Conservation (phyloP, 2,888 invertebrate genomes). For the Chaitophorus viminalis region DNA sequence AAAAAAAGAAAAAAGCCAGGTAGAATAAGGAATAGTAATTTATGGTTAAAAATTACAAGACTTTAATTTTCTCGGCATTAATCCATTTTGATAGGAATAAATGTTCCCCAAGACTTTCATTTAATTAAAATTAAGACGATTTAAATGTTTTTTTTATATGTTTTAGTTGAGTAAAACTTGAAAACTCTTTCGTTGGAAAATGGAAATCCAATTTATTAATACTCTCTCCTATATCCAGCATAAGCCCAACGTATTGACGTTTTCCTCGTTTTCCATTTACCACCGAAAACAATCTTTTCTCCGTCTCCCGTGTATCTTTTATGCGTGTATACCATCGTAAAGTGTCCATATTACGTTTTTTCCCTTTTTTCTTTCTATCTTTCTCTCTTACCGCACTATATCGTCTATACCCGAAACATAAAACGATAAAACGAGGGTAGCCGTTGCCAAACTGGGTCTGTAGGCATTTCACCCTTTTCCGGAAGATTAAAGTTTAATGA, state of each 20-base stretch:
- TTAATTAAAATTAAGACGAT: constrained; percentile 59
- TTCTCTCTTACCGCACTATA: background rate
- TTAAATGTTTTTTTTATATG: constrained; percentile 36
- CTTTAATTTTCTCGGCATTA: constrained; percentile 49
- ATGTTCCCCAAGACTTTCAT: constrained; percentile 28
- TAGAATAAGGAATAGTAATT: constrained; percentile 16
- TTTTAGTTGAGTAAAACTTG: constrained; percentile 39
- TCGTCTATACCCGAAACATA: constrained; percentile 28
- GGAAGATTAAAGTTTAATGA: constrained; percentile 60
- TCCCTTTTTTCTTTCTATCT: background rate
- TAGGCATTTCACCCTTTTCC: constrained; percentile 58
- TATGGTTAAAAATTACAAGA: constrained; percentile 30
- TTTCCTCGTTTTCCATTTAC: constrained; percentile 46
- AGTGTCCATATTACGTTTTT: constrained; percentile 61
- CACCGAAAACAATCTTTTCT: constrained; percentile 53
- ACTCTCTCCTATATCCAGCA: constrained; percentile 1
- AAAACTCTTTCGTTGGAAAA: constrained; percentile 45
- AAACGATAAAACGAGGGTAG: constrained; percentile 54
- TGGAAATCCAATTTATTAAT: constrained; percentile 59
- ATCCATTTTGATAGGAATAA: constrained; percentile 45
- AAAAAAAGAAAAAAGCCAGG: constrained; percentile 6
- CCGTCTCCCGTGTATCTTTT: constrained; percentile 55
- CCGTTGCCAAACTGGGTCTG: constrained; percentile 56
- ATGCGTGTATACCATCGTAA: constrained; percentile 43
- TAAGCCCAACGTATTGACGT: constrained; percentile 44